Conservation (phyloP, 2,888 invertebrate species). For the Pyrgus malvae region DNA sequence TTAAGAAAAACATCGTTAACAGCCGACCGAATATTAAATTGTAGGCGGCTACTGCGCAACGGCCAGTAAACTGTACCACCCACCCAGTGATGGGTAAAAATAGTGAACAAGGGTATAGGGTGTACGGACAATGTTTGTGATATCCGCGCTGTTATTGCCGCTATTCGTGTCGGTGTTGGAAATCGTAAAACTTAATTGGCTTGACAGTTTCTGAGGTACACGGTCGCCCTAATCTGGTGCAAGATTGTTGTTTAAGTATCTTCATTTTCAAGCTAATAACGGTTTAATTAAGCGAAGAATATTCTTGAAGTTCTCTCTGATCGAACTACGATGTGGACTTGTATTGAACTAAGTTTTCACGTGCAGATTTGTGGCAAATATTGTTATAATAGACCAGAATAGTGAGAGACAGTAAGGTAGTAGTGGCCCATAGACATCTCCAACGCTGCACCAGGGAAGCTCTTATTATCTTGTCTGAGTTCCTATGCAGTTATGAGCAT, state of each 20-base stretch:
- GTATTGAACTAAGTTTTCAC: no score
- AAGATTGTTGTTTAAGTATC: neutral
- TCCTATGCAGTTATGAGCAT: no score
- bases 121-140: slow-evolving; percentile 41
- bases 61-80: slow-evolving; percentile 70
- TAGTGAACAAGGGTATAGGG: slow-evolving; percentile 40
- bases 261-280: no score
- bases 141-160: slow-evolving; percentile 41
- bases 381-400: no score
- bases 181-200: slow-evolving; percentile 7
- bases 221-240: neutral
- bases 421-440: no score
- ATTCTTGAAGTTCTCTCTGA: no score
- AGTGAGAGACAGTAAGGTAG: no score
- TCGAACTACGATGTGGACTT: no score
- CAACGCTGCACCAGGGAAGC: no score
- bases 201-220: neutral
- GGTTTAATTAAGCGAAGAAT: no score
- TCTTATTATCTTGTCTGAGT: no score
- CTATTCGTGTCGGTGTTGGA: slow-evolving; percentile 27
- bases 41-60: slow-evolving; percentile 69
- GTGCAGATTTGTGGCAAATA: no score
- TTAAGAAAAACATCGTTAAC: slow-evolving; percentile 79
- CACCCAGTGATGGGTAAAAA: slow-evolving; percentile 61
- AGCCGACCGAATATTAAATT: slow-evolving; percentile 69